Percentiles rank a stretch among this genome's conserved stretches.
These are phyloP conservation scores for Thalpophila matura DNA, from an alignment of 2,888 invertebrate species.

Conservation along the genomic window DNA sequence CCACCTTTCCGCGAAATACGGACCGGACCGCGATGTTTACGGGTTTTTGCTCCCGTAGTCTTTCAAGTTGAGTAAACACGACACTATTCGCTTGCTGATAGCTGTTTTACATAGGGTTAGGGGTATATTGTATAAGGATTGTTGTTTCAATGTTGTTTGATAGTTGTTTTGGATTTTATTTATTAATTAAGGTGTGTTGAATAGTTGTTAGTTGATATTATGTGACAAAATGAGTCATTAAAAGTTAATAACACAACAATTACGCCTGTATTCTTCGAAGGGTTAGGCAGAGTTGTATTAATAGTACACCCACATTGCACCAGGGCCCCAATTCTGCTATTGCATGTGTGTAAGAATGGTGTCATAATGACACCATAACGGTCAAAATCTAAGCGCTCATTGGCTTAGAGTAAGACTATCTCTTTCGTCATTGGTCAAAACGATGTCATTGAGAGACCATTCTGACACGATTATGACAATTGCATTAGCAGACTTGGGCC, in stretches of 20 bases:
- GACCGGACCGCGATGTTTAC: slow-evolving; percentile 76
- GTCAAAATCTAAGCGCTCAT: too few species aligned
- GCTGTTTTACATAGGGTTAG: slow-evolving; percentile 42
- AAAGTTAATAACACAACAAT: neutral
- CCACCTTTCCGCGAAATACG: slow-evolving; percentile 84
- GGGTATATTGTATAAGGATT: slow-evolving; percentile 1
- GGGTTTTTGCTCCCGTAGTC: slow-evolving; percentile 66
- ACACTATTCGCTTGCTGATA: slow-evolving; percentile 51
- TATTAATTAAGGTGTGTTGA: slow-evolving; percentile 9
- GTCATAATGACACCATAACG: too few species aligned
- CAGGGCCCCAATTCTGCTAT: too few species aligned
- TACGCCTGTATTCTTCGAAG: too few species aligned
- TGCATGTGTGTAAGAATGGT: too few species aligned
- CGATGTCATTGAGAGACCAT: too few species aligned
- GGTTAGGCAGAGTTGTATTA: too few species aligned
- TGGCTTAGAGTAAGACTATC: too few species aligned
- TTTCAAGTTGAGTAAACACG: slow-evolving; percentile 66
- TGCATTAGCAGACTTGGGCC: too few species aligned
- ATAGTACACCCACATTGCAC: too few species aligned
- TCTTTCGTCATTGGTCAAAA: too few species aligned
- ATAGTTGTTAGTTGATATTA: neutral
- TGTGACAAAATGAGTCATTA: neutral
- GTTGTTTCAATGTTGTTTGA: slow-evolving; percentile 29
- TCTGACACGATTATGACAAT: too few species aligned
- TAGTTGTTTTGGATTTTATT: slow-evolving; percentile 19